These are phyloP conservation scores for Corvus hawaiiensis DNA, from an alignment of 2,113 vertebrate species.

Conservation along the genomic window DNA sequence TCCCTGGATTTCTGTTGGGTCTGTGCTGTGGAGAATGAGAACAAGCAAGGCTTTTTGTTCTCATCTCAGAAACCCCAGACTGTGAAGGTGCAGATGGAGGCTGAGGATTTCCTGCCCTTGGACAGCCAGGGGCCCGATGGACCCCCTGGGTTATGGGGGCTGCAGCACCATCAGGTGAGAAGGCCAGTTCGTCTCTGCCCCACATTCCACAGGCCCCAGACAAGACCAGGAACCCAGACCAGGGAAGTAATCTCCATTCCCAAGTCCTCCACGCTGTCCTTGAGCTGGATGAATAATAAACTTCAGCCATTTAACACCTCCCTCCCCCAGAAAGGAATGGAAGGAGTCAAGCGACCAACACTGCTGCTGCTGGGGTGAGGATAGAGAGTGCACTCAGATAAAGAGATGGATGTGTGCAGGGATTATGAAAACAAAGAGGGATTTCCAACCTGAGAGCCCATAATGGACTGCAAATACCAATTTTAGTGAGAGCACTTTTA, in stretches of 20 bases:
- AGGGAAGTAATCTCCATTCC: not conserved
- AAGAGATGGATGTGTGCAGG: not conserved
- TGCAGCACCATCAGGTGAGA: not conserved
- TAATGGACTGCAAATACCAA: conserved; percentile 18
- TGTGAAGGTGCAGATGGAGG: not conserved
- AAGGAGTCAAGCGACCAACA: not conserved
- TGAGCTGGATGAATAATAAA: not conserved
- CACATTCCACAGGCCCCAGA: not conserved
- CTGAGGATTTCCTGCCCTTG: not conserved
- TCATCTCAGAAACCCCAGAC: not conserved
- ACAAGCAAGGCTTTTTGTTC: not conserved
- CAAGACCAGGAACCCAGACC: not conserved
- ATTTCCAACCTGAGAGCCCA: conserved; percentile 14
- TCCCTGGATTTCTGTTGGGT: not conserved
- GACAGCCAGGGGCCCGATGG: not conserved
- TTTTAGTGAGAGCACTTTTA: not conserved
- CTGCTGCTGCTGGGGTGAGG: not conserved
- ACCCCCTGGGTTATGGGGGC: accelerated
- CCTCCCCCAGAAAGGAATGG: not conserved
- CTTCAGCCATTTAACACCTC: not conserved
- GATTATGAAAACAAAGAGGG: conserved; percentile 18
- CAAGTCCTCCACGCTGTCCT: not conserved
- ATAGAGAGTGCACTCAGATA: not conserved
- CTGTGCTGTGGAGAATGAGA: not conserved
- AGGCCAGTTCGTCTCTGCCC: not conserved